Evolutionary conservation across 2,113 vertebrate species (phyloP).

Genomic region (Centropristis striata): DNA sequence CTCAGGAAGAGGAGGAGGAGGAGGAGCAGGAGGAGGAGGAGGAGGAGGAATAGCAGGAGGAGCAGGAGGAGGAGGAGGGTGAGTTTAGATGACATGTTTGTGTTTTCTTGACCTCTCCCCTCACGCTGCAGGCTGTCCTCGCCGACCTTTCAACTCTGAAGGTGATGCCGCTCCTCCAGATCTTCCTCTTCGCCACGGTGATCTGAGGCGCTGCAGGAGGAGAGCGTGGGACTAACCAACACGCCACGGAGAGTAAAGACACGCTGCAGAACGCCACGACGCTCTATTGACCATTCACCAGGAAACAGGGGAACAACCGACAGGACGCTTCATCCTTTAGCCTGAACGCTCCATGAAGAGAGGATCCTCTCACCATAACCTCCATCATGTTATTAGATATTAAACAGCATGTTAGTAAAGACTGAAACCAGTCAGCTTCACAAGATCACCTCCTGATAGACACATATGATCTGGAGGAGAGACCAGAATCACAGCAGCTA

Average conservation of each 20-base stretch:
- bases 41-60: too few relatives aligned
- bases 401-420: conserved; percentile 52
- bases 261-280: conserved; percentile 33
- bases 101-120: conserved; percentile 56
- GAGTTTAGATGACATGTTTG: not conserved
- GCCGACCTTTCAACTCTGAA: conserved; percentile 98
- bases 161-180: conserved; percentile 98
- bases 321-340: conserved; percentile 7
- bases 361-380: too few relatives aligned
- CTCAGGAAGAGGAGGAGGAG: not conserved
- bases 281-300: conserved; percentile 5
- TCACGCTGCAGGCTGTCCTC: conserved; percentile 92
- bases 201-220: conserved; percentile 83
- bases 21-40: not conserved
- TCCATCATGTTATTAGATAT: conserved; percentile 54
- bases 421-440: conserved; percentile 21
- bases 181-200: conserved; percentile 94
- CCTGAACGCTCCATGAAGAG: conserved; percentile 41
- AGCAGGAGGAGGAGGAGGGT: not conserved
- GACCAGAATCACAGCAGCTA: too few relatives aligned
- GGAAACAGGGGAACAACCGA: not conserved
- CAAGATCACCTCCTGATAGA: conserved; percentile 44
- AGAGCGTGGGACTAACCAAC: conserved; percentile 5
- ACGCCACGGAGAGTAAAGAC: conserved; percentile 11
- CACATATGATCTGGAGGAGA: too few relatives aligned